These are phyloP conservation scores for Megastigmus dorsalis DNA, from an alignment of 2,888 invertebrate species.

Conservation along the genomic window DNA sequence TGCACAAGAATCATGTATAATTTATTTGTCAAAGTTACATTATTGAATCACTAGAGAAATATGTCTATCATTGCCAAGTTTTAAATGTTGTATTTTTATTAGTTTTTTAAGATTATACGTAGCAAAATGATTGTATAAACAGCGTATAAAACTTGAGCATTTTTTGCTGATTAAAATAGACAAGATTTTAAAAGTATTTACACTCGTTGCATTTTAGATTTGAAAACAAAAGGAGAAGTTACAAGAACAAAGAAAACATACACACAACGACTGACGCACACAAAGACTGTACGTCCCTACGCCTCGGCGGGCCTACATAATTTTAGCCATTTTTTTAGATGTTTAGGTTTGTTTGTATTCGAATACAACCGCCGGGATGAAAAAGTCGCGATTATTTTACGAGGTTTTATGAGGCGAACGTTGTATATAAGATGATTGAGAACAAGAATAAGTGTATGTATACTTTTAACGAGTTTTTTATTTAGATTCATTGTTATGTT, in stretches of 20 bases:
- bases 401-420: slow-evolving; percentile 4
- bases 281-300: slow-evolving; percentile 9
- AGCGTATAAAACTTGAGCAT: not conserved
- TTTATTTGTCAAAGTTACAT: too few relatives aligned
- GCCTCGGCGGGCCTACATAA: slow-evolving; percentile 13
- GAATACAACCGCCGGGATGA: slow-evolving; percentile 27
- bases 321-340: slow-evolving; percentile 37
- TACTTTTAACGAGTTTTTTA: slow-evolving; percentile 35
- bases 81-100: too few relatives aligned
- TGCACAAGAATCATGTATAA: not conserved
- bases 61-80: too few relatives aligned
- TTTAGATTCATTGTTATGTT: slow-evolving; percentile 43
- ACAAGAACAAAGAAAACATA: not conserved
- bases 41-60: too few relatives aligned
- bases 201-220: slow-evolving; percentile 5
- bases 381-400: slow-evolving; percentile 26
- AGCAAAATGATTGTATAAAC: slow-evolving; percentile 11
- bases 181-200: slow-evolving; percentile 12
- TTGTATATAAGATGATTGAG: slow-evolving; percentile 42
- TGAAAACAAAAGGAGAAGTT: not conserved
- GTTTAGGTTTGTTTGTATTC: slow-evolving; percentile 41
- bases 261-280: slow-evolving; percentile 48
- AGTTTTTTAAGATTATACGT: not conserved
- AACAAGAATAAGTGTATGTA: slow-evolving; percentile 13
- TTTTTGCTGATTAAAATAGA: not conserved